These are phyloP conservation scores for Onychostruthus taczanowskii DNA, from an alignment of 2,113 vertebrate genomes.

Conservation along the genomic window DNA sequence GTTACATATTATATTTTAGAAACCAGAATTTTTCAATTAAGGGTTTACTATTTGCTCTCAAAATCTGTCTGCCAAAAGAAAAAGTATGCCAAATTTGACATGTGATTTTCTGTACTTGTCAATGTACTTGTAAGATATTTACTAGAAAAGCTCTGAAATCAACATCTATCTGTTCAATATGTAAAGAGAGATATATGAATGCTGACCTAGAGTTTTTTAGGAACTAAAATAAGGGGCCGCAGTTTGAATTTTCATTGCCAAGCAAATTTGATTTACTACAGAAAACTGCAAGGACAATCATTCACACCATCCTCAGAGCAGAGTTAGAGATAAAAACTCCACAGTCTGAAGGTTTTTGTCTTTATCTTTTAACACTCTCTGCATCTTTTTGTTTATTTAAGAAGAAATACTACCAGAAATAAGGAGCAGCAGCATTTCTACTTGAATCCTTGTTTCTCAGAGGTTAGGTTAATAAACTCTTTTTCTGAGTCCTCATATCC, in stretches of 20 bases:
- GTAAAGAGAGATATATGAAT: not conserved
- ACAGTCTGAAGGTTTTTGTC: not conserved
- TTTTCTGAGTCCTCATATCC: not conserved
- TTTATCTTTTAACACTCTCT: not conserved
- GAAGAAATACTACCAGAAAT: not conserved
- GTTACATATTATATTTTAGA: not conserved
- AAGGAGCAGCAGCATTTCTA: not conserved
- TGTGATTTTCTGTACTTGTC: not conserved
- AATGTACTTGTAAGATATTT: not conserved
- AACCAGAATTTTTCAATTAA: not conserved
- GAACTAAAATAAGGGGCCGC: not conserved
- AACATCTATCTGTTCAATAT: not conserved
- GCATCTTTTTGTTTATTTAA: not conserved
- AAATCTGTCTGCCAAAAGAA: not conserved
- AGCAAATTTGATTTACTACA: not conserved
- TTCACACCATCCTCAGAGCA: not conserved
- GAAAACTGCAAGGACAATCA: not conserved
- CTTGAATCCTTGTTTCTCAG: not conserved
- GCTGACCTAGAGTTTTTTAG: not conserved
- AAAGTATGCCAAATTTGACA: not conserved
- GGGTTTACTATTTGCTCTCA: slow-evolving; percentile 10
- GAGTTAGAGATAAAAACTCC: not conserved
- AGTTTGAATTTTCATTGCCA: not conserved
- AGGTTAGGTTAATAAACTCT: not conserved
- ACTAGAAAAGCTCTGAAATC: not conserved